These are phyloP conservation scores for Drosophila monieri DNA, from an alignment of 2,888 invertebrate species.

Conservation along the genomic window DNA sequence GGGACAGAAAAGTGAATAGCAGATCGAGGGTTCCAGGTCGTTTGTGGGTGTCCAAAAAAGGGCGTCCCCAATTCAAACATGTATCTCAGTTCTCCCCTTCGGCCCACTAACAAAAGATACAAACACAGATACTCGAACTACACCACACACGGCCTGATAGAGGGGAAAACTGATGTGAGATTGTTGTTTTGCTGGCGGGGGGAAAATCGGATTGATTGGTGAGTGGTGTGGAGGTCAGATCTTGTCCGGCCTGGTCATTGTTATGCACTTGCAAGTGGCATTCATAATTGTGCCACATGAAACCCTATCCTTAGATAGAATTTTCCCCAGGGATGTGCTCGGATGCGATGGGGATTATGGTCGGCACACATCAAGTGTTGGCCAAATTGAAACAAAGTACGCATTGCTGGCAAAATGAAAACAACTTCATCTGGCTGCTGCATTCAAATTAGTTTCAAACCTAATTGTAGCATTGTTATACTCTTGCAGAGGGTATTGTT, in stretches of 20 bases:
- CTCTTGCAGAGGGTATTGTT: too few species aligned
- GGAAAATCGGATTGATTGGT: constrained; percentile 46
- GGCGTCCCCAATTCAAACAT: constrained; percentile 42
- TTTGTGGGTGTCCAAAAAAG: constrained; percentile 41
- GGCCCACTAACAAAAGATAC: constrained; percentile 17
- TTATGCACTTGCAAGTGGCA: constrained; percentile 41
- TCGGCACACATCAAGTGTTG: constrained; percentile 27
- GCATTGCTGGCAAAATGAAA: not conserved
- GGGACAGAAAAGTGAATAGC: constrained; percentile 33
- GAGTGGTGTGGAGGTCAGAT: constrained; percentile 20
- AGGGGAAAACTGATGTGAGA: constrained; percentile 12
- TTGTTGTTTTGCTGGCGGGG: constrained; percentile 13
- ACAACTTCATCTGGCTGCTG: constrained; percentile 4
- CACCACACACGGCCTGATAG: not conserved
- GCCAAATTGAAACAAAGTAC: constrained; percentile 39
- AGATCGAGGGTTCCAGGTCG: constrained; percentile 42
- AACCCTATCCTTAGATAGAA: constrained; percentile 23
- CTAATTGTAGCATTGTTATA: constrained; percentile 11
- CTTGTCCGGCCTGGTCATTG: constrained; percentile 10
- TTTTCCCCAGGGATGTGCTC: constrained; percentile 19
- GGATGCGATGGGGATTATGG: constrained; percentile 24
- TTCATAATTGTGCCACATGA: constrained; percentile 42
- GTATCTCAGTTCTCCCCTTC: constrained; percentile 4
- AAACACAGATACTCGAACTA: constrained; percentile 1
- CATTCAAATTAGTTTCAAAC: constrained; percentile 23